Base-by-base conservation (phyloP, 2,113 vertebrate species). In the Aplodontia rufa region DNA sequence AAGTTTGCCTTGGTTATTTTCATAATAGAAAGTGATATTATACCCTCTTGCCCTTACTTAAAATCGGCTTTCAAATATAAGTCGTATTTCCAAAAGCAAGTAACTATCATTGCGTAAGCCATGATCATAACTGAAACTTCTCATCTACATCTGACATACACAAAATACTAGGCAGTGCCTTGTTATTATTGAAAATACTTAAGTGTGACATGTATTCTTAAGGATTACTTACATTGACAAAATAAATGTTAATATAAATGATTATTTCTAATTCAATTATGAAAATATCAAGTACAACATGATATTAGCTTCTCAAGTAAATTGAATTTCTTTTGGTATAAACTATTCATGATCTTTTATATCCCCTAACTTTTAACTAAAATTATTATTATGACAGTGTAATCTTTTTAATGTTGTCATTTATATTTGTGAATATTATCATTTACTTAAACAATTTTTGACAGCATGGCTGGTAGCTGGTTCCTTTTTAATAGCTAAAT, bases 241-340 rank as follows among this genome's bases (percentile, higher is more conserved):
- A 66, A 72, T 47, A 71, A 93, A 97, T 92, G 81, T 87, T 92
- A 90, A 92, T 85, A 96, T 95, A 60, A 60, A 86, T 86, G 60
- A 76, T 49, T 93, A 16, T 92, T 97, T 86, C 83, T 66, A 91
- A 88, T 81, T 96, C 35, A 97, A 74, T 81, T 74, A 86, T 83
- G 47, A 62, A 92, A 97, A 82, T 92, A 83, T 95, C 89, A 97
- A 76, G 71, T 22, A 69, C 3, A n/a, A 14, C 87, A 96, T 87
- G 75, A 69, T 83, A 76, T 93, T 92, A 84, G 3, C n/a, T 22
- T 87, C 28, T 58, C 78, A 55, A 87, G 75, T 66, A 92, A 94
- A 91, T 66, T 91, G 40, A 92, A 90, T 96, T 97, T 95, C 47
- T 95, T 93, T 55, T 91, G 35, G 24, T 78, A 89, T 82, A 92